Percentiles rank a stretch among this genome's conserved stretches.
Conservation (phyloP, 2,113 vertebrate species). For the Zeus faber region DNA sequence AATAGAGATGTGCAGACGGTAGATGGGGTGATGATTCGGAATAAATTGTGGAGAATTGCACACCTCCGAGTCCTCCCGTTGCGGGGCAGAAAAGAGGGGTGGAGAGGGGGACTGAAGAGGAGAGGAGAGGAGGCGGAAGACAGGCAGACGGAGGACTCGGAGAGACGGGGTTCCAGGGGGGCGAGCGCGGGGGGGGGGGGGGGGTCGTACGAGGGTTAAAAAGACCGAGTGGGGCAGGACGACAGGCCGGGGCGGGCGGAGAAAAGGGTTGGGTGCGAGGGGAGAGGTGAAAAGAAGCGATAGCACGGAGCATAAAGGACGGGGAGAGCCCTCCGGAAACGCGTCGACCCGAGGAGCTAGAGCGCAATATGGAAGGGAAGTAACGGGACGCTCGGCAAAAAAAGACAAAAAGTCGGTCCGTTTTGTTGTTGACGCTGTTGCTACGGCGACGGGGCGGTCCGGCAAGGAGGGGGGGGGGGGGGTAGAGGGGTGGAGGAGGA, state of each 20-base stretch:
- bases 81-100: conserved; percentile 43
- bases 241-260: no score
- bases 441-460: no score
- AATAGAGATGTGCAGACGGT: conserved; percentile 37
- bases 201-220: background rate
- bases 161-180: background rate
- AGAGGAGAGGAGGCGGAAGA: background rate
- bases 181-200: background rate
- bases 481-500: background rate
- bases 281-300: no score
- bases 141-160: background rate
- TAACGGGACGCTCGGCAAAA: no score
- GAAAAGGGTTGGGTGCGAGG: no score
- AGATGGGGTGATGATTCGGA: conserved; percentile 17
- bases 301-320: background rate
- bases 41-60: conserved; percentile 37
- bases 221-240: background rate
- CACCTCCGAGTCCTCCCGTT: conserved; percentile 41
- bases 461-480: background rate
- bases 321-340: no score
- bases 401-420: no score
- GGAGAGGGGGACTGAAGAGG: background rate
- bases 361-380: no score
- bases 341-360: no score
- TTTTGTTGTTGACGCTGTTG: no score